Evolutionary conservation across 2,113 vertebrate species (phyloP).

Genomic region (Rhabdomys dilectus): DNA sequence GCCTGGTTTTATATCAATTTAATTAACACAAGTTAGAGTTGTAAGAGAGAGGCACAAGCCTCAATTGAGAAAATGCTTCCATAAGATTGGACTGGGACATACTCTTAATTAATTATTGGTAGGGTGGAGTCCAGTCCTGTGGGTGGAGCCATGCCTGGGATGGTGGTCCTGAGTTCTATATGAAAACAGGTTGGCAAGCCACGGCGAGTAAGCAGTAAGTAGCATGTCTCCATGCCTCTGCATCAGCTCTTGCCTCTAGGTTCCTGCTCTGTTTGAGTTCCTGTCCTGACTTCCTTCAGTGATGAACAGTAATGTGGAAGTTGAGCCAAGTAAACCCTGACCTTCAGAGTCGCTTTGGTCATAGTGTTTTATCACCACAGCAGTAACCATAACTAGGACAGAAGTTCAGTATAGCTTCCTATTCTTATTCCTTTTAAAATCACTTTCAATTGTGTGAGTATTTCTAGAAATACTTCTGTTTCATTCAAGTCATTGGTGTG

Average conservation of each 20-base stretch:
- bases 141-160: not conserved
- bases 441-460: not conserved
- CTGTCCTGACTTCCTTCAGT: not conserved
- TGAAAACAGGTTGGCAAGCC: not conserved
- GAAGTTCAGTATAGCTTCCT: not conserved
- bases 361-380: not conserved
- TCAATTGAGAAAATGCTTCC: not conserved
- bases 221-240: not conserved
- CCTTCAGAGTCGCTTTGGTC: not conserved
- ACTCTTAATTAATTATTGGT: not conserved
- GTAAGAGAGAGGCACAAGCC: not conserved
- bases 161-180: not conserved
- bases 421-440: conserved; percentile 27
- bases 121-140: not conserved
- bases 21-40: not conserved
- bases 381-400: not conserved
- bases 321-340: not conserved
- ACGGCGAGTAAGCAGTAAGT: not conserved
- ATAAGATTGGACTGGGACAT: not conserved
- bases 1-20: not conserved
- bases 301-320: not conserved
- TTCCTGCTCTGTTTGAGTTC: not conserved
- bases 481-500: not conserved
- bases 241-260: not conserved
- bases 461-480: not conserved